Evolutionary conservation across 2,113 vertebrate species (phyloP).

Genomic region (Brachirus orientalis): DNA sequence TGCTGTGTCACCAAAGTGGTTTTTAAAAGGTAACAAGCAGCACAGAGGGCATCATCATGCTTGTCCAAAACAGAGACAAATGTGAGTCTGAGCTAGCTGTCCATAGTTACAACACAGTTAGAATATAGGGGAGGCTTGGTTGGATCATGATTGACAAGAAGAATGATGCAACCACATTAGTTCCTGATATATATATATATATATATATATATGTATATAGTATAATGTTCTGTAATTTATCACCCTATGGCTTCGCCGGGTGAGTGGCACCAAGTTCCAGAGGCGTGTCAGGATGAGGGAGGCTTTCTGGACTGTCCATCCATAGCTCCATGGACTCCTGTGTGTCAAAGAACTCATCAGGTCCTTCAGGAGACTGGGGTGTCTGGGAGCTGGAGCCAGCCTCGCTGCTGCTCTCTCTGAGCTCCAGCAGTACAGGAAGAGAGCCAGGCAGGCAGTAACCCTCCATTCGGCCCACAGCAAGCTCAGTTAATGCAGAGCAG

Average conservation of each 20-base stretch:
- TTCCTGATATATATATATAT: too few relatives aligned
- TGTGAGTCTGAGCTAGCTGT: conserved; percentile 12
- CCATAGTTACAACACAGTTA: too few relatives aligned
- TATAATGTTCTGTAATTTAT: not conserved
- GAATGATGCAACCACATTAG: not conserved
- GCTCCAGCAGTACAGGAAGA: conserved; percentile 80
- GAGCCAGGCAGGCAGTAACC: conserved; percentile 71
- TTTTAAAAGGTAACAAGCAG: conserved; percentile 24
- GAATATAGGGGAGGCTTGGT: not conserved
- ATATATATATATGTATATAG: too few relatives aligned
- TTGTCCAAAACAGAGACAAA: not conserved
- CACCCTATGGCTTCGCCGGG: conserved; percentile 57
- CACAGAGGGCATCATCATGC: conserved; percentile 1
- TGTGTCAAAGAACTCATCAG: conserved; percentile 81
- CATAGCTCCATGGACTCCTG: conserved; percentile 78
- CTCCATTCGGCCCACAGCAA: conserved; percentile 68
- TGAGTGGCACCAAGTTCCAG: conserved; percentile 62
- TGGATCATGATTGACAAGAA: not conserved
- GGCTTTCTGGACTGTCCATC: conserved; percentile 65
- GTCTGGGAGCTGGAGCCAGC: conserved; percentile 81
- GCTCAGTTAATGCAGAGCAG: conserved; percentile 62
- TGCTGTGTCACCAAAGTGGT: not conserved
- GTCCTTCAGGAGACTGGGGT: conserved; percentile 78
- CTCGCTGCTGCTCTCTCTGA: conserved; percentile 83
- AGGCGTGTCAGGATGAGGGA: conserved; percentile 39